Percentiles rank a stretch among this genome's conserved stretches.
phyloP scores from a whole-genome alignment of 2,888 invertebrate species.

The Agrochola lychnidis region DNA sequence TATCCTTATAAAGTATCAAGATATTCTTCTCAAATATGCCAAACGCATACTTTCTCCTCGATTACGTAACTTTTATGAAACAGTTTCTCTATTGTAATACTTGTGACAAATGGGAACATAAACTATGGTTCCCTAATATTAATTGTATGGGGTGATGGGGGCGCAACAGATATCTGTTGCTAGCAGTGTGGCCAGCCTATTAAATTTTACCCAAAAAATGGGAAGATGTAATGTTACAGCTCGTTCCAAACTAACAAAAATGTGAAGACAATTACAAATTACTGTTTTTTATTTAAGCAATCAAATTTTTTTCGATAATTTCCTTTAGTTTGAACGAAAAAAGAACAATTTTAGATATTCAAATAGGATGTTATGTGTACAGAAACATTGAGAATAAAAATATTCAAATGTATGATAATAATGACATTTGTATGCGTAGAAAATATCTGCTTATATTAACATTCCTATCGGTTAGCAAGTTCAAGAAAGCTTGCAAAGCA shows the following conservation, averaged over 20 bases:
- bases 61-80: constrained; percentile 50
- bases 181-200: constrained; percentile 53
- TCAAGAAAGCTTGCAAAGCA: background rate
- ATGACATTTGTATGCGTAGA: constrained; percentile 14
- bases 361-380: background rate
- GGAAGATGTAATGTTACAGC: constrained; percentile 30
- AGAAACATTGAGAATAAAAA: background rate
- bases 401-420: constrained; percentile 16
- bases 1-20: constrained; percentile 25
- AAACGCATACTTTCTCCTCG: constrained; percentile 24
- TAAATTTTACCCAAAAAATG: constrained; percentile 27
- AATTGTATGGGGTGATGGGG: constrained; percentile 67
- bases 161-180: constrained; percentile 89
- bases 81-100: constrained; percentile 50
- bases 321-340: background rate
- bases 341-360: background rate
- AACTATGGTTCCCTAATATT: constrained; percentile 65
- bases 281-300: background rate
- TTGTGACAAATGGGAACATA: constrained; percentile 68
- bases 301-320: background rate
- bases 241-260: background rate
- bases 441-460: background rate
- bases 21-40: constrained; percentile 18
- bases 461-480: constrained; percentile 6
- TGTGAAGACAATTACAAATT: background rate